These are phyloP conservation scores for Aporophyla lueneburgensis DNA, from an alignment of 2,888 invertebrate species.

Conservation along the genomic window DNA sequence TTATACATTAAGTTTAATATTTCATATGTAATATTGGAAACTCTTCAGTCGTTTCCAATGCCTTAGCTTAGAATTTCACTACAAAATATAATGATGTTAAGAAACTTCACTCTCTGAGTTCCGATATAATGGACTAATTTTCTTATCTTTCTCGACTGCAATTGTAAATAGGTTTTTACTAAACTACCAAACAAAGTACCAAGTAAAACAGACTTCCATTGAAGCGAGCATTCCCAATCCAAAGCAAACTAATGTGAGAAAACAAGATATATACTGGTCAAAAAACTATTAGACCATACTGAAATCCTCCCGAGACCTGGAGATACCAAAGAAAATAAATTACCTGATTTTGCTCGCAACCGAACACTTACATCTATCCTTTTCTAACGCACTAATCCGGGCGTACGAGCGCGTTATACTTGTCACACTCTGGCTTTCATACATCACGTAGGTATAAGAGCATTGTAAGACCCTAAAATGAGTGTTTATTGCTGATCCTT, in stretches of 20 bases:
- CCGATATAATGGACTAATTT: not conserved
- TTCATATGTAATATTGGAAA: not conserved
- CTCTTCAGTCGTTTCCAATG: not conserved
- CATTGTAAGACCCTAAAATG: slow-evolving; percentile 85
- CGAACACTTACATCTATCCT: slow-evolving; percentile 71
- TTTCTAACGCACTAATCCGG: slow-evolving; percentile 75
- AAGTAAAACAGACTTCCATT: slow-evolving; percentile 24
- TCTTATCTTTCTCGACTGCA: not conserved
- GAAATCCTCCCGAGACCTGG: slow-evolving; percentile 68
- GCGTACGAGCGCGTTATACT: slow-evolving; percentile 73
- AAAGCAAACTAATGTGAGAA: slow-evolving; percentile 58
- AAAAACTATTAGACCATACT: slow-evolving; percentile 75
- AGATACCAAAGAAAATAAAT: slow-evolving; percentile 72
- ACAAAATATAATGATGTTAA: not conserved
- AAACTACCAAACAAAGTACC: slow-evolving; percentile 10
- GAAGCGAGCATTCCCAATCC: slow-evolving; percentile 16
- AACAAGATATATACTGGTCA: slow-evolving; percentile 71
- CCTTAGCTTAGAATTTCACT: too few relatives aligned
- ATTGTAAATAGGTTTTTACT: not conserved
- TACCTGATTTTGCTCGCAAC: slow-evolving; percentile 69
- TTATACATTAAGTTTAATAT: not conserved
- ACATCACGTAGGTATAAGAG: slow-evolving; percentile 82
- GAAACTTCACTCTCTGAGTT: not conserved
- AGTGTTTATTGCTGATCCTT: slow-evolving; percentile 88
- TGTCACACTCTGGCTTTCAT: slow-evolving; percentile 82